Conservation (phyloP, 2,888 invertebrate species). For the Dryadula phaetusa region DNA sequence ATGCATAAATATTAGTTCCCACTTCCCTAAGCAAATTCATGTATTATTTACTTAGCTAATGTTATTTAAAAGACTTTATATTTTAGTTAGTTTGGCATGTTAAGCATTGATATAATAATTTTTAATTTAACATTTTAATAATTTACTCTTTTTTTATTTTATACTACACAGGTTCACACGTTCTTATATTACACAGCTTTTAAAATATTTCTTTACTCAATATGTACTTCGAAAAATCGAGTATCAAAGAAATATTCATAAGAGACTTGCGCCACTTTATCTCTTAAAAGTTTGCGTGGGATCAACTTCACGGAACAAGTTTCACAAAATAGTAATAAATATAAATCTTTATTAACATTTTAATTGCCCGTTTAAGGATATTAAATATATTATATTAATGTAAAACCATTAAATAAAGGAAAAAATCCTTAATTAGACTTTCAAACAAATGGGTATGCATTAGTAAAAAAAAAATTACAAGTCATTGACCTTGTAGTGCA, state of each 20-base stretch:
- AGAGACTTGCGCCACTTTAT: conserved; percentile 7
- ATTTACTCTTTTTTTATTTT: no score
- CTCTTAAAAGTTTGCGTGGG: conserved; percentile 20
- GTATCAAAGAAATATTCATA: background rate
- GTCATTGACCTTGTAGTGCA: background rate
- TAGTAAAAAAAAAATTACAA: background rate
- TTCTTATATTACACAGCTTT: no score
- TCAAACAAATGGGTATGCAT: no score
- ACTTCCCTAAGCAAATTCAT: background rate
- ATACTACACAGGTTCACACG: no score
- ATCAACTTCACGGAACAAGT: conserved; percentile 5
- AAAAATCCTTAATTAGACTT: background rate
- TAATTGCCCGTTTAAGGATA: background rate
- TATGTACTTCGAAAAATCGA: background rate
- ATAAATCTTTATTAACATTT: conserved; percentile 7
- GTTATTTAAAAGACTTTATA: no score
- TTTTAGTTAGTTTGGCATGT: no score
- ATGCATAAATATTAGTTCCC: background rate
- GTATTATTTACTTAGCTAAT: background rate
- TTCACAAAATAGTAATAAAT: conserved; percentile 11
- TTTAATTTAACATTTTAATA: no score
- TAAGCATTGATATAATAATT: no score
- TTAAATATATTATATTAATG: background rate
- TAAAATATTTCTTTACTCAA: background rate
- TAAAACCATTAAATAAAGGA: background rate